Evolutionary conservation across 2,888 invertebrate genomes (phyloP).

Genomic region (Phasia obesa): DNA sequence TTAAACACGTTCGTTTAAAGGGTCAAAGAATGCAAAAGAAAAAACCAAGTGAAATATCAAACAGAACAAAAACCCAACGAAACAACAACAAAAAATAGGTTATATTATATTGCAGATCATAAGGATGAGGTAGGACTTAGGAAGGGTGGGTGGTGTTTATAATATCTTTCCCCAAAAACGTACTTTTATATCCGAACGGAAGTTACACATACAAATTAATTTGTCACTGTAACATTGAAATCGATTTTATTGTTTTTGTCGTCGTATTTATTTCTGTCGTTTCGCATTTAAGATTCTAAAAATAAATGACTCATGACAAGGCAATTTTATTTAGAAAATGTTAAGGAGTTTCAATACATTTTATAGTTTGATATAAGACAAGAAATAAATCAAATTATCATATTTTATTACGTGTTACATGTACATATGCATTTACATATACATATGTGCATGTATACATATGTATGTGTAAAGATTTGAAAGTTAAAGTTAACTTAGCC

Average conservation of each 20-base stretch:
- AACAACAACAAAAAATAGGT: slow-evolving; percentile 42
- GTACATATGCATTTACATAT: no score
- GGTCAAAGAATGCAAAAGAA: slow-evolving; percentile 16
- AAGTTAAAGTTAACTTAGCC: slow-evolving; percentile 6
- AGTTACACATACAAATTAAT: slow-evolving; percentile 61
- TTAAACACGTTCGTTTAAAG: slow-evolving; percentile 57
- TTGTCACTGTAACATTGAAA: slow-evolving; percentile 53
- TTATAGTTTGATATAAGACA: background rate
- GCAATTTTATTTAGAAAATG: background rate
- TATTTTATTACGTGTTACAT: background rate
- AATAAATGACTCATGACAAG: slow-evolving; percentile 47
- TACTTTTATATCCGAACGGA: slow-evolving; percentile 64
- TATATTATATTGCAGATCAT: slow-evolving; percentile 32
- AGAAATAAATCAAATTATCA: slow-evolving; percentile 33
- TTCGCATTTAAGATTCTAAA: slow-evolving; percentile 8
- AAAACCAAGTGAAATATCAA: slow-evolving; percentile 14
- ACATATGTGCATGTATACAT: background rate
- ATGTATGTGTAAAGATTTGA: background rate
- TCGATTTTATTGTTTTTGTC: slow-evolving; percentile 36
- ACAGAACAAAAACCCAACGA: background rate
- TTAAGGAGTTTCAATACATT: slow-evolving; percentile 24
- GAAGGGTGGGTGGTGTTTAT: background rate
- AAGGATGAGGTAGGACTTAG: background rate
- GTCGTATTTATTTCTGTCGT: slow-evolving; percentile 14
- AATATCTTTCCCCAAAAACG: slow-evolving; percentile 39